A percentile compares a stretch with the other conserved stretches of the same genome.
Conservation (phyloP, 2,888 invertebrate genomes). For the Synanthedon tipuliformis region DNA sequence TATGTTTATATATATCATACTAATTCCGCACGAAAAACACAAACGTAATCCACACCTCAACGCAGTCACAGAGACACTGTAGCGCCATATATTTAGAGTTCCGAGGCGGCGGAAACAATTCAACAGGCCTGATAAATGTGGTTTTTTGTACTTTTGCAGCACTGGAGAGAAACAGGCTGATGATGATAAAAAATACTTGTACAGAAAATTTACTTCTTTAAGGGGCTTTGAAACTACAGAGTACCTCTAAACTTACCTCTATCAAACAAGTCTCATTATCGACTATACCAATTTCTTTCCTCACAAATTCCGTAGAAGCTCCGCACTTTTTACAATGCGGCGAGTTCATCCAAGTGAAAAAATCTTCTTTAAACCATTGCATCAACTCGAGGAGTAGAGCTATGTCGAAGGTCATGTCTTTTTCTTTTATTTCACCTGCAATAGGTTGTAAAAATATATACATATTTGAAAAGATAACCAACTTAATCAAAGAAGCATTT, state of each 20-base stretch:
- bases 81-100: no score
- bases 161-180: no score
- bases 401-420: constrained; percentile 75
- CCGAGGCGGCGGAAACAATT: no score
- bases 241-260: constrained; percentile 56
- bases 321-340: constrained; percentile 80
- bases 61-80: no score
- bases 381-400: constrained; percentile 82
- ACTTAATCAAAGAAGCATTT: background rate
- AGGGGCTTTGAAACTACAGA: no score
- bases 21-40: no score
- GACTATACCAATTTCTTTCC: constrained; percentile 40
- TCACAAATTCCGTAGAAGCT: constrained; percentile 51
- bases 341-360: constrained; percentile 92
- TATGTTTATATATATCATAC: no score
- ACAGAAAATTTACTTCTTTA: no score
- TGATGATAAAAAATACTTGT: no score
- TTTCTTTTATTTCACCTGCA: constrained; percentile 30
- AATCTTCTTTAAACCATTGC: constrained; percentile 92
- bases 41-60: no score
- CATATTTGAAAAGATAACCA: background rate
- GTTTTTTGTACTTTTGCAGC: no score
- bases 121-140: no score
- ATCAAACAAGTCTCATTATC: constrained; percentile 69
- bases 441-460: background rate